Conservation (phyloP, 2,888 invertebrate species). For the Carpatolechia fugitivella region DNA sequence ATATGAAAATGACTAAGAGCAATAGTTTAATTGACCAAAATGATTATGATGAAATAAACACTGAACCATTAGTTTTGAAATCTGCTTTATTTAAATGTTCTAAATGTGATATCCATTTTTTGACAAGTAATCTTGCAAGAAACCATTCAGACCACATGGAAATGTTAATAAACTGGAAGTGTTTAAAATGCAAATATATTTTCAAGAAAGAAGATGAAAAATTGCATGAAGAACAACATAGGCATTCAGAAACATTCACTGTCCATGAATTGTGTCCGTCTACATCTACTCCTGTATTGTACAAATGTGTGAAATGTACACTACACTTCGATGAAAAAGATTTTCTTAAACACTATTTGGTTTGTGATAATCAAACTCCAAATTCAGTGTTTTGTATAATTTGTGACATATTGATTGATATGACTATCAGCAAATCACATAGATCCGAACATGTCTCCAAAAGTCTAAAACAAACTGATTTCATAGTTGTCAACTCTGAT, state of each 20-base stretch:
- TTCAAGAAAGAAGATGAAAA: slow-evolving; percentile 48
- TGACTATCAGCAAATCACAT: slow-evolving; percentile 34
- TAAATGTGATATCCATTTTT: slow-evolving; percentile 54
- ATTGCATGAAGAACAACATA: slow-evolving; percentile 53
- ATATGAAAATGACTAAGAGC: not conserved
- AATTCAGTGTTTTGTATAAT: slow-evolving; percentile 44
- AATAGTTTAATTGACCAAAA: not conserved
- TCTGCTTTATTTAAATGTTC: slow-evolving; percentile 51
- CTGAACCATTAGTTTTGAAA: slow-evolving; percentile 30
- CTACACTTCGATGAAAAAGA: slow-evolving; percentile 48
- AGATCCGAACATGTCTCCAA: slow-evolving; percentile 28
- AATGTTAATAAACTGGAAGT: slow-evolving; percentile 51
- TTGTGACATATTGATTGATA: slow-evolving; percentile 53
- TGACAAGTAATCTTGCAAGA: slow-evolving; percentile 41
- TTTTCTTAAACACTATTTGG: slow-evolving; percentile 39
- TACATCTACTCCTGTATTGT: slow-evolving; percentile 37
- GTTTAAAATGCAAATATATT: slow-evolving; percentile 41
- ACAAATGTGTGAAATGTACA: slow-evolving; percentile 50
- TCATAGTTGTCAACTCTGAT: slow-evolving; percentile 36
- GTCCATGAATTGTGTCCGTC: slow-evolving; percentile 37
- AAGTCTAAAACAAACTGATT: slow-evolving; percentile 29
- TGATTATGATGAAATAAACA: not conserved
- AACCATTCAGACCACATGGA: slow-evolving; percentile 47
- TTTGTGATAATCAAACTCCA: slow-evolving; percentile 37
- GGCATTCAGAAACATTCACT: slow-evolving; percentile 35